Conservation (phyloP, 2,797 vertebrate genomes). For the Labeo calbasu region DNA sequence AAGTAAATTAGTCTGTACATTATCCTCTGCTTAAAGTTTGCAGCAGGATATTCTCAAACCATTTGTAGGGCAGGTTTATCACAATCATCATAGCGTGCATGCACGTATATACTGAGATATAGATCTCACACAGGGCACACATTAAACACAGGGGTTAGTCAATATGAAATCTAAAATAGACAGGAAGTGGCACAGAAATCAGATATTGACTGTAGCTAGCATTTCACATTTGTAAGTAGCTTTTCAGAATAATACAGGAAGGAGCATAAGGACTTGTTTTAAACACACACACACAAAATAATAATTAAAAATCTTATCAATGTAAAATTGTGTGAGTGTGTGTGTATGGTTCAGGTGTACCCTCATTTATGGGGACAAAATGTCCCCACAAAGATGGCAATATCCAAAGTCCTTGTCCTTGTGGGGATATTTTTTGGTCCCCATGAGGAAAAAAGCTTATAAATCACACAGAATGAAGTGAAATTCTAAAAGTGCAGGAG, state of each 20-base stretch:
- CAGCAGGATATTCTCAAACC: constrained; percentile 21
- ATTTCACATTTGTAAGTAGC: neutral
- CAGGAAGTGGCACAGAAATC: neutral
- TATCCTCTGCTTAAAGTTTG: neutral
- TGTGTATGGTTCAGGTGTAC: no score
- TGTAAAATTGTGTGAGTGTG: no score
- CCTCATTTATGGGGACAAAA: no score
- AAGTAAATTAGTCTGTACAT: constrained; percentile 17
- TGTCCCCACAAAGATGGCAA: no score
- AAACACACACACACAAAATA: no score
- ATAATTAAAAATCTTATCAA: no score
- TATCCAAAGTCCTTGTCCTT: no score
- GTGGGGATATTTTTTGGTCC: no score
- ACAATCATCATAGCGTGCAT: neutral
- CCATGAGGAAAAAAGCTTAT: no score
- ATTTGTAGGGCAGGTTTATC: neutral
- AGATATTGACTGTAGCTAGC: neutral
- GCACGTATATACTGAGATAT: neutral
- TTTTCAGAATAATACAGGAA: neutral
- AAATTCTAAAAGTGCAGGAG: no score
- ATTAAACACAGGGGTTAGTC: constrained; percentile 8
- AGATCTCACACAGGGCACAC: neutral
- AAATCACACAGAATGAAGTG: no score
- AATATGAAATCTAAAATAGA: constrained; percentile 18
- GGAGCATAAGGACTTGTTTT: no score